Base-by-base conservation (phyloP, 1,140 invertebrate species). In the Tribolium madens region DNA sequence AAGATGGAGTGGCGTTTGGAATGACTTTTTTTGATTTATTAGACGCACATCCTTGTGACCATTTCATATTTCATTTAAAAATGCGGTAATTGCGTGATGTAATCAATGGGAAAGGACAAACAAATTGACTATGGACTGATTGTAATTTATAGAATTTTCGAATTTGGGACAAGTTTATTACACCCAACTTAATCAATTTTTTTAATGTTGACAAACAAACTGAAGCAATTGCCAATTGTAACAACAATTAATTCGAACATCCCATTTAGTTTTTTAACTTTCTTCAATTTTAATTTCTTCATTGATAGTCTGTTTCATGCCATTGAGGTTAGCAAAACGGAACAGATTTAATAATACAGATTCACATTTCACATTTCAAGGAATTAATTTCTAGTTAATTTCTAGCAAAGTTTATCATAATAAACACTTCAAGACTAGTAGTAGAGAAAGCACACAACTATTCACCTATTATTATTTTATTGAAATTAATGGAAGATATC, bases 1-100 rank as follows among this genome's bases (percentile, higher is more conserved):
- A 57, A 57, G 52, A 57, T 18, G 52, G 36, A 42, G 36, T 42
- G 36, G 36, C 36, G 36, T n/a, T 10, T n/a, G n/a, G 36, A 42
- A 42, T 42, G 36, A 42, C 36, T 42, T 42, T 42, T 21, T 42
- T 42, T 42, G 36, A 42, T 42, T 42, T 42, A 42, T 42, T 9
- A 9, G n/a, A n/a, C 36, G 36, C 36, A 42, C 36, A 42, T 42
- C 36, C 36, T 42, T 42, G 36, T 42, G 7, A 42, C 36, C 6
- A 9, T 26, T 26, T 26, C 21, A 42, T 42, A 42, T 42, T 42
- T 42, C n/a, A 42, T 42, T 42, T n/a, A n/a, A 42, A 42, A 42
- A 42, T 42, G 36, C 36, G 36, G 36, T 42, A 42, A 42, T 42
- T 42, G 36, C 36, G 36, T 42, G 36, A 42, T 36, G 33, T 36